These are phyloP conservation scores for Leptinotarsa haldemani DNA, from an alignment of 2,888 invertebrate species.

Conservation along the genomic window DNA sequence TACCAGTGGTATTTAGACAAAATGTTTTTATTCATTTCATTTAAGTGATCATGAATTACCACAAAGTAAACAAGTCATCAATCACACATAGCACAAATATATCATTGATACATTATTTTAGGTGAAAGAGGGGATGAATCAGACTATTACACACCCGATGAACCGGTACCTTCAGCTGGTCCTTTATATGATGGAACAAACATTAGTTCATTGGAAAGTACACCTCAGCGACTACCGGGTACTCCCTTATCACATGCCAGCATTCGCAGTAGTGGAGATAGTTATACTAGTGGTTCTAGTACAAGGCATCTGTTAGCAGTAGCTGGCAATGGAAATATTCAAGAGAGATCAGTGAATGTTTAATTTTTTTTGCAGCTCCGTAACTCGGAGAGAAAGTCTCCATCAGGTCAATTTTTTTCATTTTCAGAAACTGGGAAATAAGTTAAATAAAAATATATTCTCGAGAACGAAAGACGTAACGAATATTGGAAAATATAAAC, in stretches of 20 bases:
- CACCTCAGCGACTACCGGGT: constrained; percentile 68
- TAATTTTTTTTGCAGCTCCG: constrained; percentile 29
- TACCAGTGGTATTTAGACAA: too few species aligned
- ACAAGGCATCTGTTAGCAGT: constrained; percentile 78
- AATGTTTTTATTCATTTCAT: too few species aligned
- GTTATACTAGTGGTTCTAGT: constrained; percentile 85
- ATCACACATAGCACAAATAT: too few species aligned
- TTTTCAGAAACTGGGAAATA: too few species aligned
- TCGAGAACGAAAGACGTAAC: too few species aligned
- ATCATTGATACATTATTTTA: constrained; percentile 27
- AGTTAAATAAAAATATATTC: too few species aligned
- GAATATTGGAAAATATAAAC: too few species aligned
- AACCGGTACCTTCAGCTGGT: constrained; percentile 76
- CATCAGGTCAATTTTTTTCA: too few species aligned
- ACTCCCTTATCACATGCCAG: constrained; percentile 77
- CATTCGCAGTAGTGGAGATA: constrained; percentile 82
- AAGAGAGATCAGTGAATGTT: constrained; percentile 59
- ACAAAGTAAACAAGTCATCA: too few species aligned
- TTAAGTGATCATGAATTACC: too few species aligned
- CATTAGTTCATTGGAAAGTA: constrained; percentile 62
- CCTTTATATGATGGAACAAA: constrained; percentile 67
- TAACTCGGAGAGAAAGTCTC: too few species aligned
- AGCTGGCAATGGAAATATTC: constrained; percentile 58
- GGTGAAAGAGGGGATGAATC: constrained; percentile 75
- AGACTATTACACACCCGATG: constrained; percentile 84